Base-by-base conservation (phyloP, 2,113 vertebrate species). In the Macquaria australasica region DNA sequence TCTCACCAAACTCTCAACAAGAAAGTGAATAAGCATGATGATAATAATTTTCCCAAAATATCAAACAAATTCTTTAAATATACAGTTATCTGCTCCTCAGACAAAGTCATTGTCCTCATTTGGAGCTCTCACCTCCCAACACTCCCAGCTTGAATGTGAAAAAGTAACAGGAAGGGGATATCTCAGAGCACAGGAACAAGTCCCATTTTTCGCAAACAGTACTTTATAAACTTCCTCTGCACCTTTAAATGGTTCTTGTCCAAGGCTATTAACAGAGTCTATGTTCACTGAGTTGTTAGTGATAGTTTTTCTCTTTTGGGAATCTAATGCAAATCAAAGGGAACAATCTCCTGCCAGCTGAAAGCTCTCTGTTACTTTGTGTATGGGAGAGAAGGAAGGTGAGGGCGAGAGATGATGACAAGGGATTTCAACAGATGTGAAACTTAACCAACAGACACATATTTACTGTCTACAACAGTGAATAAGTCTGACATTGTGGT, bases 351-450 rank as follows among this genome's bases (percentile, higher is more conserved):
- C 53, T 45, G 53, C 20, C 11, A 0, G 28, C 28, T 74, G 48
- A 64, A 34, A 71, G 41, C 56, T 71, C 18, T 66, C 31, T 53
- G 34, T 41, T 58, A 50, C 23, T 51, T 74, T 53, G 12, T 56
- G 53, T 34, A 20, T 39, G 50, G 43, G 53, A 73, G 64, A 28
- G 28, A 51, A 31, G 58, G 31, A 55, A 59, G 48, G 39, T 45
- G 90, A 88, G 84, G 87, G 77, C 39, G 1, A 83, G 34, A 45
- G 50, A 43, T 79, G 43, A 73, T 59, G 56, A 73, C 75, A 78
- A 39, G 58, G 39, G 39, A 28, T 31, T 72, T 7, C 6, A 23
- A 66, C 64, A 51, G 6, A 72, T 28, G 39, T 50, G 18, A 78
- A 56, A 80, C 48, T 31, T 48, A 79, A 70, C 79, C 64, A 55